Base-by-base conservation (phyloP, 2,888 invertebrate species). In the Pycnomerus fuliginosus region DNA sequence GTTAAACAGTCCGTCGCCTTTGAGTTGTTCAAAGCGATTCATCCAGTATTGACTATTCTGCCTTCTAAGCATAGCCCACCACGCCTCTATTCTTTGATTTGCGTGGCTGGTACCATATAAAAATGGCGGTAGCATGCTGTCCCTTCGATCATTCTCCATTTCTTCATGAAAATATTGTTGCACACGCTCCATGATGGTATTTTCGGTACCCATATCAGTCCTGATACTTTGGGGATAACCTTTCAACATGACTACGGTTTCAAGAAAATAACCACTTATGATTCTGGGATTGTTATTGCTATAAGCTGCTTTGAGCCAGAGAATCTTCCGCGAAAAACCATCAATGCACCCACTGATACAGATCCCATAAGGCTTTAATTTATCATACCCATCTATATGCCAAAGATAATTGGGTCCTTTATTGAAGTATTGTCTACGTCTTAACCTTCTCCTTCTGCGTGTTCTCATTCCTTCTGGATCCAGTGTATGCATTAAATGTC, bases 1-100 rank as follows among this genome's bases (percentile, higher is more conserved):
- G 17, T 15, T 14, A 22, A 40, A 45, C 1, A 35, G 16, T 15
- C 35, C 31, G 15, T 41, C 31, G 28, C 36, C 34, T 41, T 45
- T 49, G n/a, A 45, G 15, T 20, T n/a, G 22, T 28, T 49, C 27
- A 24, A 49, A 45, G 11, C 39, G 15, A 41, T 49, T 49, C 40
- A 41, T 49, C 45, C 44, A 44, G 15, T 28, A 48, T 16, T 48
- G 43, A 4, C 33, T 22, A 23, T 8, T 29, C 7, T 47, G 38
- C 16, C 28, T 43, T 16, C 42, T 16, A 2, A 42, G 17, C 10
- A 42, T 36, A n/a, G 28, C 5, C 47, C 47, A 47, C 47, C 47
- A 47, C 7, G 42, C 15, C 28, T 42, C 42, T 3, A 42, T 35
- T 14, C 35, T 35, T 22, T 42, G 35, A 25, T 38, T 11, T 12